These are phyloP conservation scores for Charaxes varanes DNA, from an alignment of 1,140 invertebrate species.

Conservation along the genomic window DNA sequence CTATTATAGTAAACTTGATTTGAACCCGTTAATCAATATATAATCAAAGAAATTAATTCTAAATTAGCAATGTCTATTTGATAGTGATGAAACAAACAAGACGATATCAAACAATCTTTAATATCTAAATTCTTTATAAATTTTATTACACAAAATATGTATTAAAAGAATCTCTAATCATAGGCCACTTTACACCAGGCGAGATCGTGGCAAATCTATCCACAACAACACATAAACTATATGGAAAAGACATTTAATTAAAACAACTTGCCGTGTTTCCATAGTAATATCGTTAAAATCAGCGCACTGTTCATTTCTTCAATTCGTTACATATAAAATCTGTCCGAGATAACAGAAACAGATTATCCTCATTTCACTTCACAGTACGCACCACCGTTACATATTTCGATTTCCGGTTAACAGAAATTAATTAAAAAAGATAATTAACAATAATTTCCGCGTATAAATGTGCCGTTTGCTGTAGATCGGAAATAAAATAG, in stretches of 20 bases:
- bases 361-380: slow-evolving; percentile 18
- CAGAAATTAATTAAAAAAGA: slow-evolving; percentile 7
- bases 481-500: slow-evolving; percentile 46
- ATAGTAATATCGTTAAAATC: slow-evolving; percentile 26
- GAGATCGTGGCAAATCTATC: no score
- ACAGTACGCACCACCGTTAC: slow-evolving; percentile 8
- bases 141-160: no score
- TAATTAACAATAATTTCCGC: slow-evolving; percentile 3
- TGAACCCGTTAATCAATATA: background rate
- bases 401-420: background rate
- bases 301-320: slow-evolving; percentile 16
- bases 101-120: no score
- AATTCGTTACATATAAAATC: slow-evolving; percentile 10
- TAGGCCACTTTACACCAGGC: no score
- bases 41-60: no score
- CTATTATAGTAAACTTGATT: slow-evolving; percentile 1
- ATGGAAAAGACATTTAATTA: no score
- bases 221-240: no score
- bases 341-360: slow-evolving; percentile 10
- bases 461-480: slow-evolving; percentile 38
- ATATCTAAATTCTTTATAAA: no score
- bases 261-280: slow-evolving; percentile 31
- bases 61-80: no score
- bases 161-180: no score
- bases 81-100: no score